Evolutionary conservation across 2,113 vertebrate genomes (phyloP).

Genomic region (Brachyistius frenatus): DNA sequence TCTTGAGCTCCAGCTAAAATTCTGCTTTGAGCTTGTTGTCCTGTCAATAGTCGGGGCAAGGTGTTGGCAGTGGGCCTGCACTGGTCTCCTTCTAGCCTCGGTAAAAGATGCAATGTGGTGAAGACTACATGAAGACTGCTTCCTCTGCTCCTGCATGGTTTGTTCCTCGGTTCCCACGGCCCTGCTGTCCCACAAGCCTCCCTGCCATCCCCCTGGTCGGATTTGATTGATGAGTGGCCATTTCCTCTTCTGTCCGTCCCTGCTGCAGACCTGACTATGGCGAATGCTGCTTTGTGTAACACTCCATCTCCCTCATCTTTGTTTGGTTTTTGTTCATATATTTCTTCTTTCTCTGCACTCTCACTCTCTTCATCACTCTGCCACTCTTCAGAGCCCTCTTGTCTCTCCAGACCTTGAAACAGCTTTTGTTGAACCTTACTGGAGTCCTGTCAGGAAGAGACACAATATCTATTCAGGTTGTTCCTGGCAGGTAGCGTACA

Average conservation of each 20-base stretch:
- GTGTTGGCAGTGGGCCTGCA: not conserved
- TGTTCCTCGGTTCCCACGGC: conserved; percentile 32
- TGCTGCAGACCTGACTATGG: conserved; percentile 54
- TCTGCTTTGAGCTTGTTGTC: conserved; percentile 41
- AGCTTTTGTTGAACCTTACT: conserved; percentile 21
- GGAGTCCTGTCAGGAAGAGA: conserved; percentile 45
- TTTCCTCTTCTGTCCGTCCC: conserved; percentile 76
- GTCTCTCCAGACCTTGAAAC: conserved; percentile 65
- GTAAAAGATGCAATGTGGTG: conserved; percentile 54
- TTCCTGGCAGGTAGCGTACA: not conserved
- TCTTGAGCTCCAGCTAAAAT: conserved; percentile 22
- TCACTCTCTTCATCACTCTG: conserved; percentile 25
- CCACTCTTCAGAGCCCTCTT: conserved; percentile 46
- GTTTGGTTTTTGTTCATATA: conserved; percentile 29
- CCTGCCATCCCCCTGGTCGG: conserved; percentile 35
- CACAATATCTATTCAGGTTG: conserved; percentile 9
- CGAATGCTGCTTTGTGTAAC: conserved; percentile 63
- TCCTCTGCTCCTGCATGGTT: conserved; percentile 31
- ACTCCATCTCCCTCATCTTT: conserved; percentile 55
- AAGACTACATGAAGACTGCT: conserved; percentile 44
- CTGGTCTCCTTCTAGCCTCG: conserved; percentile 11
- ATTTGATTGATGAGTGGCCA: conserved; percentile 82
- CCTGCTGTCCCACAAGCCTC: conserved; percentile 23
- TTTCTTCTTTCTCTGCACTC: conserved; percentile 34
- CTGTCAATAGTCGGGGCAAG: conserved; percentile 32